Evolutionary conservation across 2,797 vertebrate species (phyloP).

Genomic region (Bradypodion pumilum): DNA sequence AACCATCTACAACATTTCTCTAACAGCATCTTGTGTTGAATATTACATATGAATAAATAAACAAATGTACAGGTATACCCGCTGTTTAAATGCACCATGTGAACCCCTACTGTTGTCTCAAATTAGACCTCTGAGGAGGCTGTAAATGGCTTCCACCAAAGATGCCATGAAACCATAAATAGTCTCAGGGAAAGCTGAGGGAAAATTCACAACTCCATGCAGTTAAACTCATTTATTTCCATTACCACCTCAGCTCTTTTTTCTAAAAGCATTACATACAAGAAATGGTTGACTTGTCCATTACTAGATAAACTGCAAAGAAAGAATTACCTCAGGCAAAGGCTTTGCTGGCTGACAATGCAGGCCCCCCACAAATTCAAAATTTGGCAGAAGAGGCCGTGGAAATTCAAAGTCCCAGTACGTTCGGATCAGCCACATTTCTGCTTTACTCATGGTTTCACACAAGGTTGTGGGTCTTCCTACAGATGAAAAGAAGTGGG

Average conservation of each 20-base stretch:
- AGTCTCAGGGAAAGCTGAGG: too few species aligned
- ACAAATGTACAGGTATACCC: too few species aligned
- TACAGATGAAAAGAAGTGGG: constrained; percentile 50
- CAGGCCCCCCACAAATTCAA: constrained; percentile 91
- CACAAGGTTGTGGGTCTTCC: constrained; percentile 83
- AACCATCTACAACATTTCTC: too few species aligned
- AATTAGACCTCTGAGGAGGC: too few species aligned
- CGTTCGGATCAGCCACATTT: constrained; percentile 89
- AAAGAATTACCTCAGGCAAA: constrained; percentile 80
- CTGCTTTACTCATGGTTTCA: constrained; percentile 84
- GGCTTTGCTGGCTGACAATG: constrained; percentile 90
- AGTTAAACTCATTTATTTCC: too few species aligned
- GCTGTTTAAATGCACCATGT: too few species aligned
- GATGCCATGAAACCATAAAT: too few species aligned
- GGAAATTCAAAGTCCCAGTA: constrained; percentile 96
- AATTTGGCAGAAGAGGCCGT: constrained; percentile 88
- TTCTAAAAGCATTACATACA: not conserved
- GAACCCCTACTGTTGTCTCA: too few species aligned
- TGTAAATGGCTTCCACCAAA: too few species aligned
- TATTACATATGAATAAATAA: too few species aligned
- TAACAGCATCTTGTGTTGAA: too few species aligned
- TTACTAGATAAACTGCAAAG: fast-evolving
- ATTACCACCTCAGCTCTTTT: not conserved
- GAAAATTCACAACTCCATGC: too few species aligned
- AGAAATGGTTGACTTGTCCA: not conserved